Evolutionary conservation across 2,797 vertebrate species (phyloP), one percentile per base, ranked within the genome.

Genomic region (Xenopus petersii): DNA sequence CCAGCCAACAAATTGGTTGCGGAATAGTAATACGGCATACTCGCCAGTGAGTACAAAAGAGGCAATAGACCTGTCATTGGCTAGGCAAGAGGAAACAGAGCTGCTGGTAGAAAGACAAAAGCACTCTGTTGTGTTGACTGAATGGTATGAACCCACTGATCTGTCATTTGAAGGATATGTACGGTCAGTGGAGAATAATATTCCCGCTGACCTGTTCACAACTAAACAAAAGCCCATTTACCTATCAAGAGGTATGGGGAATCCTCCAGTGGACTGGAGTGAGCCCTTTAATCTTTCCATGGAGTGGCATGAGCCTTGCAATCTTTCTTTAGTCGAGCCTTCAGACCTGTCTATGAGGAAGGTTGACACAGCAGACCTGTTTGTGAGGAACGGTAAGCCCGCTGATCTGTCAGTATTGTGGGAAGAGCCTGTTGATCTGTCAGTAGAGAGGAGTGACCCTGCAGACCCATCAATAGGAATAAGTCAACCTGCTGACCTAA

Each of bases 211-310:
- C 54, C 54, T 16, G 54, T 17, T 3, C 15, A 15, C 16, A 56
- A 10, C 13, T 12, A 51, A 51, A 15, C 11, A 51, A 4, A 51
- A 51, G 55, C 55, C 55, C 13, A 0, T 16, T 1, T 3, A 56
- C 55, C 9, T 56, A 9, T 17, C 55, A n/a, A 16, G 2, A 16
- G 16, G 8, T 1, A 17, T 16, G 55, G 55, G 16, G 8, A 17
- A 2, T 13, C 4, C 36, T 42, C 36, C 49, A 12, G 15, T 16
- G 12, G 49, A 54, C 6, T 12, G 49, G 49, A 16, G 15, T 6
- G 15, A 42, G 6, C 26, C 48, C 24, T 42, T 65, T 2, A 0
- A 48, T 82, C 70, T 73, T 73, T 21, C 85, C 12, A 16, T 54
- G 49, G 49, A 54, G 49, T 12, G 49, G 49, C 4, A 10, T 1